Percentiles rank a stretch among this genome's conserved stretches.
These are phyloP conservation scores for Oscheius onirici DNA, from an alignment of 2,888 invertebrate genomes.

Conservation along the genomic window DNA sequence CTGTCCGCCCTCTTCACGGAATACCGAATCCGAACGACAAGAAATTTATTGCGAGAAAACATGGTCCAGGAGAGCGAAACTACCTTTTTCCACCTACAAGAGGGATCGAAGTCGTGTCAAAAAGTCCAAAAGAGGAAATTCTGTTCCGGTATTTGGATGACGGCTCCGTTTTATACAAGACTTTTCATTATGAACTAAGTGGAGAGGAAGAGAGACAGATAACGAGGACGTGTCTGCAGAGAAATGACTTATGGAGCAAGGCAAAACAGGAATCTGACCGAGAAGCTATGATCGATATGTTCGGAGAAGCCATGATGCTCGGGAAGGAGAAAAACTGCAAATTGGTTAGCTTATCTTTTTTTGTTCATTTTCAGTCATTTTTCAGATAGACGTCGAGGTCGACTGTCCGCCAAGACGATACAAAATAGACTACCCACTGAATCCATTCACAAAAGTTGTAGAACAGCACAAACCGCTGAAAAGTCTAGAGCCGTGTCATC, in stretches of 20 bases:
- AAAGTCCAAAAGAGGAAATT: slow-evolving; percentile 1
- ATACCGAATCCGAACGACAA: slow-evolving; percentile 11
- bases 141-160: slow-evolving; percentile 28
- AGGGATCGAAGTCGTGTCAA: slow-evolving; percentile 31
- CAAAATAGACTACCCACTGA: not conserved
- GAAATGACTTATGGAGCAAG: not conserved
- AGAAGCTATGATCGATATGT: not conserved
- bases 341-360: not conserved
- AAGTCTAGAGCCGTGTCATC: not conserved
- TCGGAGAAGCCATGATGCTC: not conserved
- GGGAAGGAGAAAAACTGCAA: not conserved
- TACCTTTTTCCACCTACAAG: slow-evolving; percentile 31
- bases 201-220: slow-evolving; percentile 3
- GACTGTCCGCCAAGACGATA: not conserved
- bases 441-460: slow-evolving; percentile 2
- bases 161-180: slow-evolving; percentile 15
- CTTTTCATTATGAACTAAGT: not conserved
- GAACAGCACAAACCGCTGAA: not conserved
- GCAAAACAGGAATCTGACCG: not conserved
- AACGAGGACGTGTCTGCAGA: not conserved
- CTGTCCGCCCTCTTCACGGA: slow-evolving; percentile 12
- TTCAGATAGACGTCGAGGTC: slow-evolving; percentile 16
- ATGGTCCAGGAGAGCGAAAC: not conserved
- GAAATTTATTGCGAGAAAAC: not conserved
- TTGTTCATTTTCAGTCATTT: not conserved